Evolutionary conservation across 2,797 vertebrate species (phyloP), one percentile per base, ranked within the genome.

Genomic region (Gymnoscopelus braueri): DNA sequence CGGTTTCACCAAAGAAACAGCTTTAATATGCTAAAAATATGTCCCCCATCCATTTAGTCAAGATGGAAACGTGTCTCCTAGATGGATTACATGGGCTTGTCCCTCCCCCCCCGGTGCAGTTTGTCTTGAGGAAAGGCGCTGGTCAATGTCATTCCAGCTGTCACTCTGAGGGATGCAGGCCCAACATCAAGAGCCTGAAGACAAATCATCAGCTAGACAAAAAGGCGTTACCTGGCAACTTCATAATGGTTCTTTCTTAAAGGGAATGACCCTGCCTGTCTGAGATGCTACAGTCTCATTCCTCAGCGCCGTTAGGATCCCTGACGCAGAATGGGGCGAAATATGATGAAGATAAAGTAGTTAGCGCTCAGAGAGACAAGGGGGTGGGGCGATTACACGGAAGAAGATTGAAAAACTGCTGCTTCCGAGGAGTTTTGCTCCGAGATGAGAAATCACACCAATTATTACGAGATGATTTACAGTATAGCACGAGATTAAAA

Each of bases 1-100:
- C 77, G 75, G 82, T 81, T 83, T 79, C 65, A 62, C 80, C 67
- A 79, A 79, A 88, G 80, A 83, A 90, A 88, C 84, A 64, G 84
- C 84, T 87, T 86, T 84, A 86, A 91, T 89, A 89, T 88, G 86
- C 78, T 84, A 86, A 86, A 89, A 84, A 88, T 76, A 75, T 74
- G 80, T 79, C 73, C 66, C 79, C 71, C 63, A 19, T 75, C 77
- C 73, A 64, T 79, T 54, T 73, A 57, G 70, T n/a, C 65, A 59
- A 75, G 86, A 89, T 65, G 81, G 88, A 87, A 49, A 77, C 61
- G 72, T 71, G 81, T 83, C 84, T 81, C 65, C 24, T 68, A 85
- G 84, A 89, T 66, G 63, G 76, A 88, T 89, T 78, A 80, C 14
- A 55, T 2, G 50, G 60, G 67, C 67, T n/a, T 19, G 39, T 48